A percentile compares a stretch with the other conserved stretches of the same genome.
Conservation (phyloP, 2,797 vertebrate species). For the Enteromius treurensis region DNA sequence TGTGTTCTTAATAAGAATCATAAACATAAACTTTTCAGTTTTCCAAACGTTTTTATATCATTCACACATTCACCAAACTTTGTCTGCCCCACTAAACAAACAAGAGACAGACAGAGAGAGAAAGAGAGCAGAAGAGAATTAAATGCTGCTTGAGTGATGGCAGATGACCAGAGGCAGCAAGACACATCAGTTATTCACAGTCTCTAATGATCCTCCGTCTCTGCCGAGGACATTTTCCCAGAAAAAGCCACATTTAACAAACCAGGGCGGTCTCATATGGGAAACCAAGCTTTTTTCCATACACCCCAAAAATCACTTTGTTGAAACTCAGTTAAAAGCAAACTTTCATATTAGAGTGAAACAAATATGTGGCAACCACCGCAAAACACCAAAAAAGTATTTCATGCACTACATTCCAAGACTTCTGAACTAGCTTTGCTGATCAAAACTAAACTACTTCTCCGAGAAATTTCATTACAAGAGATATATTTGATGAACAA, state of each 20-base stretch:
- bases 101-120: background rate
- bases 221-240: slow-evolving; percentile 28
- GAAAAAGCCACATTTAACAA: slow-evolving; percentile 36
- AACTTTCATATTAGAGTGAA: background rate
- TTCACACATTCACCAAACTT: background rate
- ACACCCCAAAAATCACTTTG: background rate
- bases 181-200: slow-evolving; percentile 55
- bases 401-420: background rate
- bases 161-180: slow-evolving; percentile 52
- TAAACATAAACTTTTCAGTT: background rate
- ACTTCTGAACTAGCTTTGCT: background rate
- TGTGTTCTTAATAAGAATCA: background rate
- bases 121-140: slow-evolving; percentile 29
- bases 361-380: background rate
- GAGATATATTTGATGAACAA: background rate
- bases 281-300: background rate
- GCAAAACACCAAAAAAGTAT: background rate
- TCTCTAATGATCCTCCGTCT: slow-evolving; percentile 55
- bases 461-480: background rate
- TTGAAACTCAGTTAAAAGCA: background rate
- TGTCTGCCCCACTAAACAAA: slow-evolving; percentile 8
- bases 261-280: slow-evolving; percentile 6
- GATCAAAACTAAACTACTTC: background rate
- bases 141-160: slow-evolving; percentile 43
- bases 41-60: background rate